These are phyloP conservation scores for Cerceris rybyensis DNA, from an alignment of 2,888 invertebrate genomes.

Conservation along the genomic window DNA sequence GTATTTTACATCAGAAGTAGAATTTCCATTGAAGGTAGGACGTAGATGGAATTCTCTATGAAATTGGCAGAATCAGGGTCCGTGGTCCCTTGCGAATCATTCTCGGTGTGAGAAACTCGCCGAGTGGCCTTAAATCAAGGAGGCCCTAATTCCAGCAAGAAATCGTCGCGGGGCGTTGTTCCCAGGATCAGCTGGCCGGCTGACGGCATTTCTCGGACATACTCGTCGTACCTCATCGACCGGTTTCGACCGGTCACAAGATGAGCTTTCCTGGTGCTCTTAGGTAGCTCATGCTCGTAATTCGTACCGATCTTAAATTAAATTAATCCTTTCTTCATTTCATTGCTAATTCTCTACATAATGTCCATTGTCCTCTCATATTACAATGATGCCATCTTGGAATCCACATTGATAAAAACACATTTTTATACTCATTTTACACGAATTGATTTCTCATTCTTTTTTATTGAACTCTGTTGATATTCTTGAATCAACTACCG, in stretches of 20 bases:
- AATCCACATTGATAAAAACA: too few species aligned
- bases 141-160: slow-evolving; percentile 80
- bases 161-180: slow-evolving; percentile 79
- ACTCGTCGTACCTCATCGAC: slow-evolving; percentile 78
- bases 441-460: too few species aligned
- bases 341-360: background rate
- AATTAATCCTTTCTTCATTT: background rate
- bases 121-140: slow-evolving; percentile 79
- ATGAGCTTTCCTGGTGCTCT: slow-evolving; percentile 56
- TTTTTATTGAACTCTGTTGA: too few species aligned
- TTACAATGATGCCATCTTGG: too few species aligned
- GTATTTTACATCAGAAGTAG: too few species aligned
- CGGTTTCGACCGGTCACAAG: slow-evolving; percentile 70
- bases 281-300: slow-evolving; percentile 15
- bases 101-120: slow-evolving; percentile 77
- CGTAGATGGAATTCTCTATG: slow-evolving; percentile 59
- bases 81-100: slow-evolving; percentile 52
- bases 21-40: slow-evolving; percentile 10
- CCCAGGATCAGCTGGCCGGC: slow-evolving; percentile 81
- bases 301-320: background rate
- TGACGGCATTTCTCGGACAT: slow-evolving; percentile 79
- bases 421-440: too few species aligned
- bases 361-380: background rate
- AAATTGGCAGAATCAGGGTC: slow-evolving; percentile 64
- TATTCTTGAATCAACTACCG: too few species aligned